Base-by-base conservation (phyloP, 2,113 vertebrate species). In the Ciconia boyciana region DNA sequence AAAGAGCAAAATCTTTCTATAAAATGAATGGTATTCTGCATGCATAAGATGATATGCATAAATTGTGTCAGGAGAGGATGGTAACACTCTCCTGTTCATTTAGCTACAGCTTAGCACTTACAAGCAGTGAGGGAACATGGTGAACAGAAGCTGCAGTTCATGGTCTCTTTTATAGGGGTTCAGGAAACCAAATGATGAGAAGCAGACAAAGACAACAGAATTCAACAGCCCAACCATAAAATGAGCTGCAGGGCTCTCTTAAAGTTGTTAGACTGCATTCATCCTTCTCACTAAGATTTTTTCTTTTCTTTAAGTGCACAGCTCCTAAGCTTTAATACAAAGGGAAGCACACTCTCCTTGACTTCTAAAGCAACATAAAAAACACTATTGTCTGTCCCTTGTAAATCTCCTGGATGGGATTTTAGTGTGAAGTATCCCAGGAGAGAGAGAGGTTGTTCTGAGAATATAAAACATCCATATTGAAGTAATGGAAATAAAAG, bases 331-430 rank as follows among this genome's bases (percentile, higher is more conserved):
- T 87, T 87, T 77, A 80, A 90, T 81, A 89, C 51, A 83, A 95
- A 95, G 68, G 46, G 82, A 95, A 94, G 83, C 39, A 87, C 66
- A 64, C 55, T 96, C 84, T 93, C 91, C 65, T 94, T 94, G 91
- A 87, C 91, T 94, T 95, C 91, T 93, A 64, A 93, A 93, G 89
- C 46, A 77, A 92, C 79, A 60, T 75, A 89, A 96, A 96, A 93
- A 95, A 66, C 84, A 32, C 24, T 68, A 25, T 95, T 95, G 89
- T 86, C 84, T 95, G 93, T 93, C 51, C 87, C 89, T 76, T 90
- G 84, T 95, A 97, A 91, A 95, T 95, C 93, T 96, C 68, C 68
- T 96, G 91, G 78, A 91, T 97, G 62, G 89, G 84, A 94, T 96
- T 96, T 96, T 83, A 95, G 83, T 83, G 91, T 97, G 93, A 95